phyloP scores from a whole-genome alignment of 2,113 vertebrate species.

The Anas platyrhynchos region DNA sequence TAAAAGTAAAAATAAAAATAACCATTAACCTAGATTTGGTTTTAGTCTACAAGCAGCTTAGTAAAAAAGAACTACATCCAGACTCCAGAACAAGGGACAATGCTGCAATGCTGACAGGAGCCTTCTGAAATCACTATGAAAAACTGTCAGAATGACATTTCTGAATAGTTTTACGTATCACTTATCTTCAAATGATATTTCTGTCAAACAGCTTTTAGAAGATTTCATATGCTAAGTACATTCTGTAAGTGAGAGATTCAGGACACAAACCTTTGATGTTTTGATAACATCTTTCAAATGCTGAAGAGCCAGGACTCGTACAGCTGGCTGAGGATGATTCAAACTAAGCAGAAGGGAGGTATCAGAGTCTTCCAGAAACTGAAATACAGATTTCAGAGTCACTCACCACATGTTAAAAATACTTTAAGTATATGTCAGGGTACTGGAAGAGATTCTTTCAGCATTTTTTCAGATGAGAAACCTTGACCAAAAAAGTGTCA shows the following conservation, averaged over 20 bases:
- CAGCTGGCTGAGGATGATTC: slow-evolving; percentile 88
- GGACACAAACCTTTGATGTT: slow-evolving; percentile 81
- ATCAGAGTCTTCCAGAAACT: slow-evolving; percentile 90
- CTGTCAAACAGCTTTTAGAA: neutral
- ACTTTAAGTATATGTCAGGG: neutral
- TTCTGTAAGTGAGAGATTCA: neutral
- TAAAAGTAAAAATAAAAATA: neutral
- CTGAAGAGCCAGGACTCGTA: slow-evolving; percentile 87
- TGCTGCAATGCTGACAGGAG: neutral
- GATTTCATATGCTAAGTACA: neutral
- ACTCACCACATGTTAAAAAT: neutral
- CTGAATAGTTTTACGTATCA: neutral
- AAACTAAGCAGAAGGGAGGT: slow-evolving; percentile 92
- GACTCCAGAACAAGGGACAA: neutral
- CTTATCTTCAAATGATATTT: neutral
- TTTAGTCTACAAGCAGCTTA: neutral
- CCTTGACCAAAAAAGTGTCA: neutral
- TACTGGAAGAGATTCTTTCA: neutral
- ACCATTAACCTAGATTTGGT: neutral
- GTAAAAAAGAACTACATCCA: neutral
- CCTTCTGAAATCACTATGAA: neutral
- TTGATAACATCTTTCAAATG: slow-evolving; percentile 82
- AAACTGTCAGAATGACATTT: neutral
- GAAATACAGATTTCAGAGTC: slow-evolving; percentile 39
- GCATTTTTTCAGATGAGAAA: neutral